Evolutionary conservation across 2,888 invertebrate genomes (phyloP).

Genomic region (Plutella xylostella): DNA sequence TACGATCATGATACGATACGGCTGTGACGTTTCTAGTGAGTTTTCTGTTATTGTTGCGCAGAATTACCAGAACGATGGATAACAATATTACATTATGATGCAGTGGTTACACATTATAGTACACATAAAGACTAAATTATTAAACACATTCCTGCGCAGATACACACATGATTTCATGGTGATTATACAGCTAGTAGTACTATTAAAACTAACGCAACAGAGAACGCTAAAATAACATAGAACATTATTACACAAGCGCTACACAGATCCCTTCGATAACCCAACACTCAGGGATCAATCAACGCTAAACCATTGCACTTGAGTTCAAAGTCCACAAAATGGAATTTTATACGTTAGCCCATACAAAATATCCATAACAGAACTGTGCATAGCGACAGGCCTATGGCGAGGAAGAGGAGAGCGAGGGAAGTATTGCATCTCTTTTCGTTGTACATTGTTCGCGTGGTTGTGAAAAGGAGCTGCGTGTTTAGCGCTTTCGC

Average conservation of each 20-base stretch:
- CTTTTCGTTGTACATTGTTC: conserved; percentile 44
- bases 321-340: conserved; percentile 61
- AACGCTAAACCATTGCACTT: conserved; percentile 10
- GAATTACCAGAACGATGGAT: too few species aligned
- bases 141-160: too few species aligned
- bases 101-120: too few species aligned
- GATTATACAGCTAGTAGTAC: not conserved
- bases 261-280: not conserved
- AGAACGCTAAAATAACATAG: not conserved
- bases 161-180: too few species aligned
- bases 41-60: too few species aligned
- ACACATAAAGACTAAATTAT: too few species aligned
- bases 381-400: conserved; percentile 48
- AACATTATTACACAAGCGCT: not conserved
- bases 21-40: too few species aligned
- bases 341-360: conserved; percentile 16
- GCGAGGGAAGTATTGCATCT: conserved; percentile 48
- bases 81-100: too few species aligned
- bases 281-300: conserved; percentile 24
- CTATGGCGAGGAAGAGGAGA: conserved; percentile 47
- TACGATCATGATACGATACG: too few species aligned
- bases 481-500: conserved; percentile 39
- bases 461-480: conserved; percentile 43
- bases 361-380: conserved; percentile 45
- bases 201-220: not conserved